phyloP scores from a whole-genome alignment of 2,797 vertebrate species.

The Pangasius mekongensis region DNA sequence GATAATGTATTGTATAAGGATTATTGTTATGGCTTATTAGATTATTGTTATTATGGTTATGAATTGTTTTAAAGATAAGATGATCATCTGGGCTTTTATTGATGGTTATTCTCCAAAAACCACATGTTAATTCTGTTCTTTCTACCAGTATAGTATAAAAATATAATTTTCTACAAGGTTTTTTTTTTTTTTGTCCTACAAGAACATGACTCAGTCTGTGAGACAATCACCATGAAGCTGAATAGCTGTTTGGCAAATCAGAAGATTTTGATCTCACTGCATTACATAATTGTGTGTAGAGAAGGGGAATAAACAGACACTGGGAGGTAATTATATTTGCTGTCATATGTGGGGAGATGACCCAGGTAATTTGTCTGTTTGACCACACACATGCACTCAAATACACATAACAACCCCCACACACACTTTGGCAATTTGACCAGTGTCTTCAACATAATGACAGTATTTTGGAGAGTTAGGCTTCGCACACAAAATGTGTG shows the following conservation, averaged over 20 bases:
- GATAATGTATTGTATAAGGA: neutral
- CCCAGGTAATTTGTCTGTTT: conserved; percentile 45
- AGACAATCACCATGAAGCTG: conserved; percentile 31
- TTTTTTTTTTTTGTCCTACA: neutral
- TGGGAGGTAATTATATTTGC: conserved; percentile 23
- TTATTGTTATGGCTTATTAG: neutral
- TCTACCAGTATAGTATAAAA: conserved; percentile 3
- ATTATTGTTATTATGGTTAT: neutral
- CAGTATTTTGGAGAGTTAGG: conserved; percentile 37
- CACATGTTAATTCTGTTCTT: neutral
- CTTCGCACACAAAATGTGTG: conserved; percentile 63
- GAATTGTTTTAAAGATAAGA: neutral
- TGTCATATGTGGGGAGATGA: conserved; percentile 39
- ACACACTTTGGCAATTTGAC: conserved; percentile 12
- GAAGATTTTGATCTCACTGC: conserved; percentile 21
- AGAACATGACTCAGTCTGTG: conserved; percentile 6
- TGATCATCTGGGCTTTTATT: neutral
- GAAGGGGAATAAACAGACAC: conserved; percentile 41
- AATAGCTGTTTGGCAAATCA: conserved; percentile 32
- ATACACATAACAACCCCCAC: conserved; percentile 14
- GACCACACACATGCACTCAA: conserved; percentile 41
- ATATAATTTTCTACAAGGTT: neutral
- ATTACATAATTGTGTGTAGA: conserved; percentile 36
- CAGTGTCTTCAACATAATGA: conserved; percentile 45
- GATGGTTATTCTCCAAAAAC: neutral